Evolutionary conservation across 2,797 vertebrate species (phyloP).

Genomic region (Hydrocynus forskahlii): DNA sequence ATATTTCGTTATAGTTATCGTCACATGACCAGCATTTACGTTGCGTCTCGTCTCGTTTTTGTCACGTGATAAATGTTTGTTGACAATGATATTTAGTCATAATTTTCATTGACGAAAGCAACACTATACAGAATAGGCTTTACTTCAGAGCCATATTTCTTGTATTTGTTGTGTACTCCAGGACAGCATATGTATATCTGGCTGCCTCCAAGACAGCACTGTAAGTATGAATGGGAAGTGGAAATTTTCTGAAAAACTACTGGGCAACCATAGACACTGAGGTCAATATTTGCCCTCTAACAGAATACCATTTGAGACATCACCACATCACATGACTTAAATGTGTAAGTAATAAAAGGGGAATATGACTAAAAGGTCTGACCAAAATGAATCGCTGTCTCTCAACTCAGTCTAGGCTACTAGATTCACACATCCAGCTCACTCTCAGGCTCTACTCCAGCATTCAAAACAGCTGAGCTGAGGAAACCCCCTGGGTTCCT

Average conservation of each 20-base stretch:
- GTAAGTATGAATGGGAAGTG: not conserved
- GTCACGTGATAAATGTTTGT: too few relatives aligned
- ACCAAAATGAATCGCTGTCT: not conserved
- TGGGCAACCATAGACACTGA: not conserved
- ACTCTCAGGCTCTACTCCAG: not conserved
- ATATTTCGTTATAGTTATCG: too few relatives aligned
- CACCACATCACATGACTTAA: conserved; percentile 17
- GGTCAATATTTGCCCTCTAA: conserved; percentile 6
- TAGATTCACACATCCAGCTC: not conserved
- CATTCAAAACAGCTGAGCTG: not conserved
- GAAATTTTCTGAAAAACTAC: not conserved
- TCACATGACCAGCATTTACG: too few relatives aligned
- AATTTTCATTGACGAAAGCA: too few relatives aligned
- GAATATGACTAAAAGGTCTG: conserved; percentile 3
- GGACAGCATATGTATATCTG: not conserved
- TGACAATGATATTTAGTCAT: too few relatives aligned
- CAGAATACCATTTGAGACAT: not conserved
- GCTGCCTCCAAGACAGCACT: not conserved
- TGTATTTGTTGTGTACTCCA: not conserved
- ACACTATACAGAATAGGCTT: too few relatives aligned
- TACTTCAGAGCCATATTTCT: not conserved
- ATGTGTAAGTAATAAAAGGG: conserved; percentile 24
- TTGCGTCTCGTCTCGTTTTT: too few relatives aligned
- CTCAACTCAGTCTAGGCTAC: not conserved
- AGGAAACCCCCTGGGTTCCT: not conserved